These are phyloP conservation scores for Rhimphoctona megacephalus DNA, from an alignment of 2,888 invertebrate genomes.

Conservation along the genomic window DNA sequence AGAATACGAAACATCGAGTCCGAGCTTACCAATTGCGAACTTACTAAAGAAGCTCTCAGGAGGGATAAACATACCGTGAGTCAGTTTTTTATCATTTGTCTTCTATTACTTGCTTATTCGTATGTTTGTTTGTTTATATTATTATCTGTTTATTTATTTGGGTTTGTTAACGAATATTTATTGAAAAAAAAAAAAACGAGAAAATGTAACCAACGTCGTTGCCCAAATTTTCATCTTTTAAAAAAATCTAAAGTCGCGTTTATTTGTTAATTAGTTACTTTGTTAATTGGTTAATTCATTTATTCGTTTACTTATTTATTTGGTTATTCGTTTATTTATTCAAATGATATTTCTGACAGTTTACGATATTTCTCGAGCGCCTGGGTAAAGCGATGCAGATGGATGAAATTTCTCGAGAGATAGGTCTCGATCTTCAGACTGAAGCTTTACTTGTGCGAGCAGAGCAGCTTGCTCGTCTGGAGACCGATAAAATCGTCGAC, in stretches of 20 bases:
- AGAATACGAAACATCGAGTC: conserved; percentile 92
- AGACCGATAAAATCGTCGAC: conserved; percentile 93
- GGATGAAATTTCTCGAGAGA: conserved; percentile 93
- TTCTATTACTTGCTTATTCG: not conserved
- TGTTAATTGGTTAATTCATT: too few relatives aligned
- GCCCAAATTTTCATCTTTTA: not conserved
- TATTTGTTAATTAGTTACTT: too few relatives aligned
- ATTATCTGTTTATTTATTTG: too few relatives aligned
- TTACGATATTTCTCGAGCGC: conserved; percentile 93
- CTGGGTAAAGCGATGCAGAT: conserved; percentile 93
- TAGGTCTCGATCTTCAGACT: conserved; percentile 93
- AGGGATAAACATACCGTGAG: conserved; percentile 92
- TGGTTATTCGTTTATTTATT: not conserved
- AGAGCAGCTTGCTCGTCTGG: conserved; percentile 92
- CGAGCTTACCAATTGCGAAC: conserved; percentile 91
- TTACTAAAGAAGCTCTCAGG: conserved; percentile 90
- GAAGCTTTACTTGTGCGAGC: conserved; percentile 94
- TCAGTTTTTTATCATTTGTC: conserved; percentile 39
- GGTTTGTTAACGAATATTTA: too few relatives aligned
- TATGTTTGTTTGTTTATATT: too few relatives aligned
- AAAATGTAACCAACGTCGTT: too few relatives aligned
- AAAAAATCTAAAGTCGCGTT: too few relatives aligned
- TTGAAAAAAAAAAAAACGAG: too few relatives aligned
- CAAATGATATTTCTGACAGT: conserved; percentile 84
- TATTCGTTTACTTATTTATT: not conserved